Evolutionary conservation across 2,797 vertebrate genomes (phyloP), one percentile per base, ranked within the genome.

Genomic region (Dermochelys coriacea): DNA sequence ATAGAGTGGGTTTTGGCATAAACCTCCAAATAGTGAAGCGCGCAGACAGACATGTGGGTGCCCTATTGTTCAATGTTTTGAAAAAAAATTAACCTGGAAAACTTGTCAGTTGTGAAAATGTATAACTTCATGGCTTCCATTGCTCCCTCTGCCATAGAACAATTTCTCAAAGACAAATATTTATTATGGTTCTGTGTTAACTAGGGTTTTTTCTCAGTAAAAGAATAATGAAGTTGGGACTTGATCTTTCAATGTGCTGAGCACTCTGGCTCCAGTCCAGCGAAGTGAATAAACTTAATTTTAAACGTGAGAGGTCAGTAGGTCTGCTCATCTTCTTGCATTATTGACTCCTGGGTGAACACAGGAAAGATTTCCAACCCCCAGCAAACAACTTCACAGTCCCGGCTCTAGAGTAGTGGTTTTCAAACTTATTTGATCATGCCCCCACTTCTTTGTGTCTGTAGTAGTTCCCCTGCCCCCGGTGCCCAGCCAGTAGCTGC

Each of bases 351-450:
- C 8, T 61, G 47, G 84, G 55, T 9, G 19, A 41, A n/a, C 19
- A 14, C 8, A 0, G 0, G 8, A 41, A 85, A 61, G 12, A 90
- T 12, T 80, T 86, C 61, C 25, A 12, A 18, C 37, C 15, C 4
- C 0, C 0, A 82, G 37, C 59, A 45, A 1, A 0, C 29, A 6
- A 29, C 86, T 91, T 19, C 54, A 54, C 25, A 31, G 51, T 21
- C 31, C 6, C 6, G 31, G 34, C 45, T 75, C 1, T 50, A 61
- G n/a, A 11, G 80, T 86, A 12, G 10, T 27, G 55, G 55, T 57
- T 57, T 55, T 57, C 25, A 57, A 27, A 57, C 5, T 29, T 57
- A 57, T 27, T 57, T 57, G 55, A 29, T 57, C 27, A 10, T 27
- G 25, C 55, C 55, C 25, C 25, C 55, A 11, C 5, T 57, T 57